These are phyloP conservation scores for Oryzias curvinotus DNA, from an alignment of 2,113 vertebrate species.

Conservation along the genomic window DNA sequence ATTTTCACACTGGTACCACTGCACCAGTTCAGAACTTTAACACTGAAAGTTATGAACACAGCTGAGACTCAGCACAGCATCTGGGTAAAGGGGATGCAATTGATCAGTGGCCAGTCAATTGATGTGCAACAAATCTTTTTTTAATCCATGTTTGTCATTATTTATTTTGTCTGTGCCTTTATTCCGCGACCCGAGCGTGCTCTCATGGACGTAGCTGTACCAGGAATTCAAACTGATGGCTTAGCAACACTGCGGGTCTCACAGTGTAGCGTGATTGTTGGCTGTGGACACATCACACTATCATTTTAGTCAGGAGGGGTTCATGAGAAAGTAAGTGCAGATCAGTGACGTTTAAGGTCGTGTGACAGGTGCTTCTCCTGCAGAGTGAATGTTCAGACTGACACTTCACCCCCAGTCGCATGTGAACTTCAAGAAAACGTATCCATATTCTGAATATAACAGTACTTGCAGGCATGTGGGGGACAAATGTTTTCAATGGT, in stretches of 20 bases:
- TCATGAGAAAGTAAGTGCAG: too few species aligned
- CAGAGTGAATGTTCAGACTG: neutral
- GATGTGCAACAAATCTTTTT: neutral
- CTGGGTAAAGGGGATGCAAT: neutral
- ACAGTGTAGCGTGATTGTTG: too few species aligned
- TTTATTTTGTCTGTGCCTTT: neutral
- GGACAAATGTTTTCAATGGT: neutral
- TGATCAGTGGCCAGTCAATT: conserved; percentile 5
- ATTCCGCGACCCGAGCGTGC: conserved; percentile 1
- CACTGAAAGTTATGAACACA: conserved; percentile 19
- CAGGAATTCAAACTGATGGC: neutral
- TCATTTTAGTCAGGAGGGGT: neutral
- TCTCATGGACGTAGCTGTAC: neutral
- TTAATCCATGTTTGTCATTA: neutral
- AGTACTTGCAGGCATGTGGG: neutral
- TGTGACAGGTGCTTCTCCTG: neutral
- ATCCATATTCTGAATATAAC: neutral
- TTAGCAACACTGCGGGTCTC: too few species aligned
- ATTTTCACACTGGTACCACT: conserved; percentile 1
- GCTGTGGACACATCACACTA: too few species aligned
- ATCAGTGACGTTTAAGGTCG: too few species aligned
- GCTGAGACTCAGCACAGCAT: conserved; percentile 14
- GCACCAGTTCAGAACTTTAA: conserved; percentile 20
- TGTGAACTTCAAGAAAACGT: neutral
- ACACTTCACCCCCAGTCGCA: neutral